Percentiles rank a stretch among this genome's conserved stretches.
Evolutionary conservation across 2,113 vertebrate genomes (phyloP).

Genomic region (Pionites leucogaster): DNA sequence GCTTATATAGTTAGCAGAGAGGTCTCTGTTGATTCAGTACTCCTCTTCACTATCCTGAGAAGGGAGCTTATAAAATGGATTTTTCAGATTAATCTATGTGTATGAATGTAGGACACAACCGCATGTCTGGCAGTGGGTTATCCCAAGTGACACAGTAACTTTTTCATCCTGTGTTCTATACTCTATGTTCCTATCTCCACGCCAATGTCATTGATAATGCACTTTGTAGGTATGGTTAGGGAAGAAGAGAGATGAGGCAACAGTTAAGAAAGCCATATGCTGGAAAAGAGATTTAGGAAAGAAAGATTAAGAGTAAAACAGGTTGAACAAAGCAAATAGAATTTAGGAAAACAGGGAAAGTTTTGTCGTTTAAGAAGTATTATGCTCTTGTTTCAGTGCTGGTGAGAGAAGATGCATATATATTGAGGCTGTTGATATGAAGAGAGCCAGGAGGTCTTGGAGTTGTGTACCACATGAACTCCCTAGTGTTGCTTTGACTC

Average conservation of each 20-base stretch:
- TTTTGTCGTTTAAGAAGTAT: neutral
- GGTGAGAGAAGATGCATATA: neutral
- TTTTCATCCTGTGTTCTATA: neutral
- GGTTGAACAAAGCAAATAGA: neutral
- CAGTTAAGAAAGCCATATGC: neutral
- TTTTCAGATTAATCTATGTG: neutral
- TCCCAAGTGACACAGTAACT: neutral
- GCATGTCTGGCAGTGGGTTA: neutral
- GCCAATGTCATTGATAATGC: neutral
- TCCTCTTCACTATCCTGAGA: neutral
- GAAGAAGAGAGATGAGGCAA: neutral
- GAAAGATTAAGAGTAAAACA: neutral
- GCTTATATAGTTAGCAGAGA: neutral
- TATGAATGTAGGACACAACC: neutral
- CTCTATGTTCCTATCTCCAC: neutral
- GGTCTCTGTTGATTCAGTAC: neutral
- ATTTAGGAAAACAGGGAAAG: neutral
- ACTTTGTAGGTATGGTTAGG: neutral
- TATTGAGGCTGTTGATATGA: neutral
- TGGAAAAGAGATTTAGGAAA: neutral
- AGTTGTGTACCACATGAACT: neutral
- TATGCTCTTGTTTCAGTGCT: neutral
- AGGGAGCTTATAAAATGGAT: neutral
- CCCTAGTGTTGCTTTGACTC: neutral
- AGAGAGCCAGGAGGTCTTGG: neutral